Evolutionary conservation across 1,140 invertebrate species (phyloP).

Genomic region (Hyposmocoma kahamanoa): DNA sequence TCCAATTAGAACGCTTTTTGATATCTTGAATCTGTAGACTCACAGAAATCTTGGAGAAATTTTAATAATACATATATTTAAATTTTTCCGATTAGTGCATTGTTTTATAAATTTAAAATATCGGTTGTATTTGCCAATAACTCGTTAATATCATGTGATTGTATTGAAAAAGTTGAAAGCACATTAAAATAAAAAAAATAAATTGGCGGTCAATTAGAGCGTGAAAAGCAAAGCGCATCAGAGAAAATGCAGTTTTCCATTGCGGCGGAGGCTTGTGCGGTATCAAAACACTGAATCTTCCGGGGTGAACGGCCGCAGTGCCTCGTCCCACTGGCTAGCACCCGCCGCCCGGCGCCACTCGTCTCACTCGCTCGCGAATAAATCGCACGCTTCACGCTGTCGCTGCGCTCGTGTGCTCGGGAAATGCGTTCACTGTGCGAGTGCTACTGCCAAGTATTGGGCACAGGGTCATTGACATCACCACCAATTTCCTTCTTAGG

Average conservation of each 20-base stretch:
- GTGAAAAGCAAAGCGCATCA: slow-evolving; percentile 64
- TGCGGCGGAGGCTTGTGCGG: slow-evolving; percentile 55
- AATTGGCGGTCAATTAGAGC: slow-evolving; percentile 58
- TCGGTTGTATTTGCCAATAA: too few species aligned
- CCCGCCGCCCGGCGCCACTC: slow-evolving; percentile 42
- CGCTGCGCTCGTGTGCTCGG: slow-evolving; percentile 44
- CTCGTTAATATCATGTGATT: too few species aligned
- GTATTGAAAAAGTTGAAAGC: too few species aligned
- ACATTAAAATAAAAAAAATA: too few species aligned
- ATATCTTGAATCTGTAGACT: too few species aligned
- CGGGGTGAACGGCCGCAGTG: slow-evolving; percentile 62
- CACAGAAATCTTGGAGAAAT: too few species aligned
- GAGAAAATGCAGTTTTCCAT: slow-evolving; percentile 72
- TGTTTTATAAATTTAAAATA: too few species aligned
- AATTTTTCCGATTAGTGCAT: too few species aligned
- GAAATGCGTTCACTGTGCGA: slow-evolving; percentile 61
- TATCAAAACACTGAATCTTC: slow-evolving; percentile 73
- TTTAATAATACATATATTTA: too few species aligned
- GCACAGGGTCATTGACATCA: slow-evolving; percentile 58
- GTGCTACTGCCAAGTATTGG: slow-evolving; percentile 38
- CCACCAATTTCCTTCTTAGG: slow-evolving; percentile 46
- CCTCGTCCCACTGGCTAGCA: slow-evolving; percentile 46
- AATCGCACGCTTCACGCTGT: slow-evolving; percentile 42
- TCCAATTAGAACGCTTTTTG: too few species aligned
- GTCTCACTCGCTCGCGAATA: slow-evolving; percentile 47